These are phyloP conservation scores for Scaptomyza caliginosa DNA, from an alignment of 2,888 invertebrate species.

Conservation along the genomic window DNA sequence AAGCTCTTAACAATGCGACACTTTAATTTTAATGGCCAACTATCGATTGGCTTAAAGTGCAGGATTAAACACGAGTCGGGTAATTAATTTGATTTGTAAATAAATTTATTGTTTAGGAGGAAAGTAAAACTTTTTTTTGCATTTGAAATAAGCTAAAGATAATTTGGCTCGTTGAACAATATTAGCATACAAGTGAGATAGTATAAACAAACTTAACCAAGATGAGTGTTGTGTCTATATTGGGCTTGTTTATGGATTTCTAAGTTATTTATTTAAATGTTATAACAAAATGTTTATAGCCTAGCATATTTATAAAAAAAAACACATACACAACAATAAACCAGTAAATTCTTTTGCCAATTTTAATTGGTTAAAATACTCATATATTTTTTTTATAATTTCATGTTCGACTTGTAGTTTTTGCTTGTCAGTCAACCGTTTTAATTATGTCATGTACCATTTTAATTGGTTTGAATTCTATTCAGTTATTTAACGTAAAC, in stretches of 20 bases:
- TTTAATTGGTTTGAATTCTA: neutral
- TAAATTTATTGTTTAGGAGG: slow-evolving; percentile 12
- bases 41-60: slow-evolving; percentile 19
- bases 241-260: neutral
- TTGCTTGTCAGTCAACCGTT: neutral
- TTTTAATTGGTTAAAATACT: neutral
- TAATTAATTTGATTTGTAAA: neutral
- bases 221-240: neutral
- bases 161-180: neutral
- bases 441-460: neutral
- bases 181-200: neutral
- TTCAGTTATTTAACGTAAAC: neutral
- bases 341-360: neutral
- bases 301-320: neutral
- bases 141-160: neutral
- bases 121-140: neutral
- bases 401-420: neutral
- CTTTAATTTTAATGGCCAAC: slow-evolving; percentile 14
- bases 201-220: neutral
- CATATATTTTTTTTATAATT: neutral
- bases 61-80: neutral
- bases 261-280: neutral
- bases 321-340: neutral
- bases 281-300: neutral
- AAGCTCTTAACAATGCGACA: slow-evolving; percentile 14